Percentiles rank a stretch among this genome's conserved stretches.
Evolutionary conservation across 2,113 vertebrate species (phyloP).

Genomic region (Neolamprologus sp.): DNA sequence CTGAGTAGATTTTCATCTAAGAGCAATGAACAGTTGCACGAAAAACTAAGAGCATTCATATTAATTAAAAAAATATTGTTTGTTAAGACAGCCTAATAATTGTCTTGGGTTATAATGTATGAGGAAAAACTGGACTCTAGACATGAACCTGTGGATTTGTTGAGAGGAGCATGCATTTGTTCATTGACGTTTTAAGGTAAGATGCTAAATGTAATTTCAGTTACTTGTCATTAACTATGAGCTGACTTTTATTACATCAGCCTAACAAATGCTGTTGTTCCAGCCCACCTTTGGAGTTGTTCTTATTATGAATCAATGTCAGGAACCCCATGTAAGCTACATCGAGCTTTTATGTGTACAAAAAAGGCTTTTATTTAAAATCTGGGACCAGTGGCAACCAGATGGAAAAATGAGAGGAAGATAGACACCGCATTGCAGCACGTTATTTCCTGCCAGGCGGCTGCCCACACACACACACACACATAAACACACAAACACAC

Average conservation of each 20-base stretch:
- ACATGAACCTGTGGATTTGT: not conserved
- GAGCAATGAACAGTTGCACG: constrained; percentile 1
- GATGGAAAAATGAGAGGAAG: constrained; percentile 31
- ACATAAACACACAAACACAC: not conserved
- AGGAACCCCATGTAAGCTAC: not conserved
- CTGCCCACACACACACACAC: constrained; percentile 18
- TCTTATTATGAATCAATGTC: constrained; percentile 13
- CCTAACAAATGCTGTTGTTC: not conserved
- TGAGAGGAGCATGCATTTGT: not conserved
- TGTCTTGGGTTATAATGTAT: not conserved
- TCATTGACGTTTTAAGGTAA: not conserved
- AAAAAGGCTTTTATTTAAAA: not conserved
- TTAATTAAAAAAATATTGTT: not conserved
- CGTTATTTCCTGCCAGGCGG: constrained; percentile 20
- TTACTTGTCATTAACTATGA: not conserved
- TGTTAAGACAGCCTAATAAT: constrained; percentile 26
- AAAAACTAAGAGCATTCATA: not conserved
- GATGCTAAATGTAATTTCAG: not conserved
- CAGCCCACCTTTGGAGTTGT: not conserved
- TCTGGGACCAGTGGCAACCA: constrained; percentile 20
- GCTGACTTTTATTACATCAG: not conserved
- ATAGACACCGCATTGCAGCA: constrained; percentile 57
- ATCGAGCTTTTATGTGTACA: not conserved
- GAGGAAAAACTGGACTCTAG: not conserved
- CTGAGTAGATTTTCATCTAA: not conserved